Percentiles rank a stretch among this genome's conserved stretches.
Conservation (phyloP, 2,113 vertebrate genomes). For the Damaliscus lunatus region DNA sequence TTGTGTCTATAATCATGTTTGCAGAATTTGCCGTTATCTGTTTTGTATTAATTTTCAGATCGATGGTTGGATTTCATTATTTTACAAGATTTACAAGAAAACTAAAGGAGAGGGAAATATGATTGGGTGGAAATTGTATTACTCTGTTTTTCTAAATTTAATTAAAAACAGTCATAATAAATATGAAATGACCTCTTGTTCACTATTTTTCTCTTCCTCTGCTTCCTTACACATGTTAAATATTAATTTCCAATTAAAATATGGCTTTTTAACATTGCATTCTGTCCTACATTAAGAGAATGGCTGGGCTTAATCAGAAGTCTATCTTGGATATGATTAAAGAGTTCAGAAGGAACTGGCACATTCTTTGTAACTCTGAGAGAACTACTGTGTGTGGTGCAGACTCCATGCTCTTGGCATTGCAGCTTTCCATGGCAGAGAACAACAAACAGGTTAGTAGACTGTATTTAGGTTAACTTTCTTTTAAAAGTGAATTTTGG, state of each 20-base stretch:
- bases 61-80: slow-evolving; percentile 23
- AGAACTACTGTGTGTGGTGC: slow-evolving; percentile 91
- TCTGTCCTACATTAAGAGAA: slow-evolving; percentile 66
- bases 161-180: slow-evolving; percentile 44
- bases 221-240: slow-evolving; percentile 25
- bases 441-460: slow-evolving; percentile 89
- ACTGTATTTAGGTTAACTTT: background rate
- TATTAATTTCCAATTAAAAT: slow-evolving; percentile 37
- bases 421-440: slow-evolving; percentile 92
- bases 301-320: slow-evolving; percentile 74
- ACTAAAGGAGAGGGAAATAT: slow-evolving; percentile 46
- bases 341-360: slow-evolving; percentile 88
- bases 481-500: background rate
- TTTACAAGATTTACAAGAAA: slow-evolving; percentile 60
- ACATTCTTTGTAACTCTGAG: slow-evolving; percentile 84
- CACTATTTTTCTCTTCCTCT: background rate
- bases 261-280: background rate
- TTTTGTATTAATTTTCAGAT: slow-evolving; percentile 49
- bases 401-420: slow-evolving; percentile 88
- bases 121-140: slow-evolving; percentile 19
- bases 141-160: slow-evolving; percentile 50
- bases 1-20: slow-evolving; percentile 32
- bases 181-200: slow-evolving; percentile 10
- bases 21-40: slow-evolving; percentile 18
- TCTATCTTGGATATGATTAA: slow-evolving; percentile 83